Conservation (phyloP, 2,888 invertebrate species). For the Tetragonisca angustula region DNA sequence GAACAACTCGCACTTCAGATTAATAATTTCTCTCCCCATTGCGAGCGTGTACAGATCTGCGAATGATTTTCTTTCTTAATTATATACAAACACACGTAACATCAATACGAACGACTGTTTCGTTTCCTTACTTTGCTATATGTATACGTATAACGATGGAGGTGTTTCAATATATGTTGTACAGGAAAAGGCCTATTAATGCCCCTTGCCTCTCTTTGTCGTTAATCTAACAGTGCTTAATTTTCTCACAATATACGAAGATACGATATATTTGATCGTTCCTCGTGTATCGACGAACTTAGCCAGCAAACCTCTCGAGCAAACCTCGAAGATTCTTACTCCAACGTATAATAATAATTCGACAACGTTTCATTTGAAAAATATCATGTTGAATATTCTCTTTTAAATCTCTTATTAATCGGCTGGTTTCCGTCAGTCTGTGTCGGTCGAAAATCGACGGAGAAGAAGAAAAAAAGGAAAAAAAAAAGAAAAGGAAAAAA, state of each 20-base stretch:
- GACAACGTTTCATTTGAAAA: conserved; percentile 41
- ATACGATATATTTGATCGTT: background rate
- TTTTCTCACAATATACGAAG: conserved; percentile 10
- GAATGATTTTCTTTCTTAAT: conserved; percentile 3
- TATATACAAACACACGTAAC: conserved; percentile 26
- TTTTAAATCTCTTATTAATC: conserved; percentile 2
- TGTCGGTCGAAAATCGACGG: conserved; percentile 5
- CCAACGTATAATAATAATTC: conserved; percentile 2
- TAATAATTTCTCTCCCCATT: background rate
- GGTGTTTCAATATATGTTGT: conserved; percentile 5
- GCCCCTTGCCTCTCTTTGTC: background rate
- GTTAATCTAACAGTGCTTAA: background rate
- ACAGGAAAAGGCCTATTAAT: conserved; percentile 4
- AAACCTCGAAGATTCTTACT: background rate
- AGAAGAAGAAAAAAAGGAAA: background rate
- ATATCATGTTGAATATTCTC: conserved; percentile 50
- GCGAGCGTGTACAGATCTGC: conserved; percentile 2
- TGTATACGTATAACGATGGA: conserved; percentile 4
- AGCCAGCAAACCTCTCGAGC: background rate
- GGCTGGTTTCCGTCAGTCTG: background rate
- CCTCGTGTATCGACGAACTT: background rate
- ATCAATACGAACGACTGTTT: conserved; percentile 27
- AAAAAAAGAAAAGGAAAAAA: background rate
- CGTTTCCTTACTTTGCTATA: conserved; percentile 5
- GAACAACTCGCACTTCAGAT: background rate